Conservation (phyloP, 92 coral and sea anemone species). For the Meandrina meandrites region DNA sequence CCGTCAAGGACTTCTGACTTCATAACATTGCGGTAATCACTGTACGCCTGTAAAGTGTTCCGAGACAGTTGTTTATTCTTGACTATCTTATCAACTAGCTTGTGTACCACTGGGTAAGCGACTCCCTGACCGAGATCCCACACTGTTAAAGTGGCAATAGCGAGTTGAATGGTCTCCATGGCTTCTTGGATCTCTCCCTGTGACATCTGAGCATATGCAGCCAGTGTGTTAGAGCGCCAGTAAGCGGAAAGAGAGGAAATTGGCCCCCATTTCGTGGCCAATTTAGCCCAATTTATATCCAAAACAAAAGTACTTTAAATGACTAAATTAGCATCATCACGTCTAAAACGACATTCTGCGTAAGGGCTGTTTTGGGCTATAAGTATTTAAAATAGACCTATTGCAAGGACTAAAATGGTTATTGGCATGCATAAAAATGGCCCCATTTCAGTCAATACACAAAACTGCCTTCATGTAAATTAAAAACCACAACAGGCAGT, state of each 20-base stretch:
- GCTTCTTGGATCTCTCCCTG: background rate
- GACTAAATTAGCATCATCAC: too few relatives aligned
- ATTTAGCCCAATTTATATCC: too few relatives aligned
- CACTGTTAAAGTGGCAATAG: background rate
- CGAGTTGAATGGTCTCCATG: constrained; percentile 6
- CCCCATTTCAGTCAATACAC: too few relatives aligned
- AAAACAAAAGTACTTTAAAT: too few relatives aligned
- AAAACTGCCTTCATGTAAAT: too few relatives aligned
- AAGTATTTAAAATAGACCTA: background rate
- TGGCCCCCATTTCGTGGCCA: too few relatives aligned
- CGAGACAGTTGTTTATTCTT: background rate
- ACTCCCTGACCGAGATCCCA: background rate
- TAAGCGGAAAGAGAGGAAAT: background rate
- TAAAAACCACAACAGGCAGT: too few relatives aligned
- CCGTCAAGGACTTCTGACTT: background rate
- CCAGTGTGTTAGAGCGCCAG: background rate
- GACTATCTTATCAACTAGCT: background rate
- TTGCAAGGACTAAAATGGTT: too few relatives aligned
- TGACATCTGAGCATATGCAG: constrained; percentile 1
- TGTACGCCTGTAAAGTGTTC: background rate
- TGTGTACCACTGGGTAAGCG: background rate
- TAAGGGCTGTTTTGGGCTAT: too few relatives aligned
- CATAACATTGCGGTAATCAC: background rate
- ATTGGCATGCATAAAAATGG: too few relatives aligned
- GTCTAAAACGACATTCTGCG: too few relatives aligned